Evolutionary conservation across 1,140 invertebrate genomes (phyloP), one percentile per base, ranked within the genome.

Genomic region (Globodera ellingtonae): DNA sequence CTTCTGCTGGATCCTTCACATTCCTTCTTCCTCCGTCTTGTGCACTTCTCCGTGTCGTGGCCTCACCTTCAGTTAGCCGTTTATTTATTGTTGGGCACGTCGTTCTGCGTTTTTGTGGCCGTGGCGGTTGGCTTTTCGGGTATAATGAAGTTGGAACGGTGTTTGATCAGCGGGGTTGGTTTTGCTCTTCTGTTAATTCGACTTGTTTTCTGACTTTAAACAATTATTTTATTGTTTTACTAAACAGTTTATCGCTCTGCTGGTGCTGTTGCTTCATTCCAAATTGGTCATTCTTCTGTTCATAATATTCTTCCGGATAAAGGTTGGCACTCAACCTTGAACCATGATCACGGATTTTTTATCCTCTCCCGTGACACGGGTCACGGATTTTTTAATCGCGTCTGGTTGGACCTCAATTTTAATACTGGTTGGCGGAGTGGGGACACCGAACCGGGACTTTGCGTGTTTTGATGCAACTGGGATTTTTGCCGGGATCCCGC

Each of bases 21-120:
- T 65, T 71, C 50, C 72, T 85, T 86, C 70, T 44, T 84, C 5
- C 79, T 85, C 6, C 80, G 85, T 52, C 74, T 85, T 21, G 83
- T 85, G n/a, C 79, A 85, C 48, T 85, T 85, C 75, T 85, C 84
- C 15, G 84, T 87, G 82, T 81, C 86, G 77, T 75, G 84, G 47
- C 84, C 84, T 8, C 52, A 85, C 13, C 65, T 85, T 10, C 65
- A 66, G 72, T 87, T 85, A 74, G 79, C 80, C 7, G 73, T 81
- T 52, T 86, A 85, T 71, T 78, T 65, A n/a, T 18, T 78, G 13
- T 50, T 84, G 44, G 81, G 50, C 50, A 71, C 80, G 18, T 83
- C 82, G 35, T 35, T 67, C 35, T 44, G 72, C 35, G 78, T 76
- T 9, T 47, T 86, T 46, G 71, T 85, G 62, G 81, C 75, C 15